Evolutionary conservation across 2,888 invertebrate genomes (phyloP).

Genomic region (Synergus umbraculus): DNA sequence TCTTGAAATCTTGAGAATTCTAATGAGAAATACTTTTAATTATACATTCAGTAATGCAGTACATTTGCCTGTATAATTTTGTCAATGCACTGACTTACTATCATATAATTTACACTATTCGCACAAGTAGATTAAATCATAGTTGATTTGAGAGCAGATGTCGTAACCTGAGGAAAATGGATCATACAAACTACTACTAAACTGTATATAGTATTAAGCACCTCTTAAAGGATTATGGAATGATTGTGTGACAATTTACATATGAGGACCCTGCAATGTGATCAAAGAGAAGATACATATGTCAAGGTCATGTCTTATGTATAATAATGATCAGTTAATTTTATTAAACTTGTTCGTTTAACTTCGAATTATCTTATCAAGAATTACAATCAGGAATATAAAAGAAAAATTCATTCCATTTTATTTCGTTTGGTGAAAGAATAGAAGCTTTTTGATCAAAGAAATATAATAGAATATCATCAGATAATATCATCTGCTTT

Average conservation of each 20-base stretch:
- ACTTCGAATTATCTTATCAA: not conserved
- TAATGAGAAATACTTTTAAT: too few relatives aligned
- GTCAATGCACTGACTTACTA: not conserved
- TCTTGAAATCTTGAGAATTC: too few relatives aligned
- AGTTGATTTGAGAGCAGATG: constrained; percentile 13
- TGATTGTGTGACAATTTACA: not conserved
- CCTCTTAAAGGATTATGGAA: not conserved
- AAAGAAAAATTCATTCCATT: not conserved
- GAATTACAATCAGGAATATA: not conserved
- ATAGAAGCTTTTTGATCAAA: not conserved
- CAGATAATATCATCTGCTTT: not conserved
- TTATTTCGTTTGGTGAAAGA: not conserved
- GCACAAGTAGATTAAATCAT: not conserved
- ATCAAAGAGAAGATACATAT: constrained; percentile 6
- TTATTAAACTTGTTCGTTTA: constrained; percentile 22
- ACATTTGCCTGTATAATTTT: too few relatives aligned
- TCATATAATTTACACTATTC: not conserved
- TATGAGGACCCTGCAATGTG: not conserved
- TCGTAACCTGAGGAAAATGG: not conserved
- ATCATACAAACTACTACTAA: not conserved
- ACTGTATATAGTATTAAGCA: not conserved
- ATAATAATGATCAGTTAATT: not conserved
- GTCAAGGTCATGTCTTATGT: constrained; percentile 8
- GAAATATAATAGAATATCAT: not conserved
- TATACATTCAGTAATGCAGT: too few relatives aligned